Conservation (phyloP, 2,797 vertebrate genomes). For the Poeciliopsis presidionis region DNA sequence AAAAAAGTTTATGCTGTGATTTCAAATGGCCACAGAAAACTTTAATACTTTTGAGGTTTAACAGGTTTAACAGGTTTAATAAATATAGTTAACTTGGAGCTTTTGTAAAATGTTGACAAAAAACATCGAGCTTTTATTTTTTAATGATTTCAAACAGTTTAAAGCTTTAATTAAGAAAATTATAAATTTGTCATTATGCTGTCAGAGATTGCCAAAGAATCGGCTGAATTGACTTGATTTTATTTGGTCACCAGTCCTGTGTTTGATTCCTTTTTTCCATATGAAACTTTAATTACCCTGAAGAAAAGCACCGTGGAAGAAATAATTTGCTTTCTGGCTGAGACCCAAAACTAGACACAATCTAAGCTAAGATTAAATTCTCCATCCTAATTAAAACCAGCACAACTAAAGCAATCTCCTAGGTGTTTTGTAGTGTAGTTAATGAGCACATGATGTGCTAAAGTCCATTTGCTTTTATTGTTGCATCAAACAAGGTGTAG, state of each 20-base stretch:
- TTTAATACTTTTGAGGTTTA: not conserved
- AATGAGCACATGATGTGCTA: not conserved
- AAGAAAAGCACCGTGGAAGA: not conserved
- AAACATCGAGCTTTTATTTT: not conserved
- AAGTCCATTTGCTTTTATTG: not conserved
- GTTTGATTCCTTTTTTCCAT: not conserved
- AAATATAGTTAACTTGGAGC: not conserved
- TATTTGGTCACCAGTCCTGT: not conserved
- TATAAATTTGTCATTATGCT: not conserved
- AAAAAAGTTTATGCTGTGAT: not conserved
- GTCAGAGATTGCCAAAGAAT: not conserved
- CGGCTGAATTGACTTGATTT: not conserved
- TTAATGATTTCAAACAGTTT: not conserved
- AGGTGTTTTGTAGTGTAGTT: not conserved
- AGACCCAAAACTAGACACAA: not conserved
- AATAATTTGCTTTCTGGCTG: not conserved
- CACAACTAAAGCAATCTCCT: not conserved
- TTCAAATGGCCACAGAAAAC: not conserved
- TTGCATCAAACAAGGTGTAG: not conserved
- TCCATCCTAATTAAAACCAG: not conserved
- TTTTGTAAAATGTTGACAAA: not conserved
- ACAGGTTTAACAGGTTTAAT: not conserved
- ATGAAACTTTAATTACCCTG: not conserved
- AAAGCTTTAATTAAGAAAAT: not conserved
- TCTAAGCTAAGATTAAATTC: not conserved